Conservation (phyloP, 2,888 invertebrate genomes). For the Hydropsyche betteni region DNA sequence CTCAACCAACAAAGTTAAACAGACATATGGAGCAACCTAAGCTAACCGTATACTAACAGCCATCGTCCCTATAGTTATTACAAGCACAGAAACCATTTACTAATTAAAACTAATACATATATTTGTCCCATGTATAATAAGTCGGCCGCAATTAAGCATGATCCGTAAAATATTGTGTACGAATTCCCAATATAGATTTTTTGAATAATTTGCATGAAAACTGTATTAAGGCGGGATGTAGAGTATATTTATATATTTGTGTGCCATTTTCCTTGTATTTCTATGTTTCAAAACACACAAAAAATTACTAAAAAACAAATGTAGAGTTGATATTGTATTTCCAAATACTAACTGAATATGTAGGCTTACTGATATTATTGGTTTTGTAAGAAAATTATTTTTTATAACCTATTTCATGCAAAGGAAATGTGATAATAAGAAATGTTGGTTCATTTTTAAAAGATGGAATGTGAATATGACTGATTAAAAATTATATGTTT, state of each 20-base stretch:
- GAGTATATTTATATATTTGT: constrained; percentile 22
- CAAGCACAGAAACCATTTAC: constrained; percentile 36
- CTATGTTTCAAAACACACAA: constrained; percentile 1
- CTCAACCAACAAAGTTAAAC: constrained; percentile 73
- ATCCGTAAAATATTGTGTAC: not conserved
- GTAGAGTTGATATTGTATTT: constrained; percentile 31
- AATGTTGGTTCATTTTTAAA: constrained; percentile 18
- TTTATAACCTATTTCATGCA: constrained; percentile 6
- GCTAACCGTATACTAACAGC: constrained; percentile 44
- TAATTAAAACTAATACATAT: constrained; percentile 28
- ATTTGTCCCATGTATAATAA: constrained; percentile 12
- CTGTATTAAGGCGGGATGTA: constrained; percentile 24
- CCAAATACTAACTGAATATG: constrained; percentile 24
- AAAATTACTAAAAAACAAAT: constrained; percentile 5
- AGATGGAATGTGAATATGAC: constrained; percentile 21
- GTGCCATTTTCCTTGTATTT: constrained; percentile 31
- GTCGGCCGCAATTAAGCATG: constrained; percentile 27
- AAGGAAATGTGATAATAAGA: constrained; percentile 20
- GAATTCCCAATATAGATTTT: constrained; percentile 2
- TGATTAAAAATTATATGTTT: constrained; percentile 10
- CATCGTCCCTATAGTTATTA: constrained; percentile 36
- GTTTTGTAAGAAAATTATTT: constrained; percentile 7
- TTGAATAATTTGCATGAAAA: constrained; percentile 18
- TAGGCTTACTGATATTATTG: constrained; percentile 7
- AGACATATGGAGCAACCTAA: constrained; percentile 36